Base-by-base conservation (phyloP, 2,888 invertebrate genomes). In the Patella pellucida region DNA sequence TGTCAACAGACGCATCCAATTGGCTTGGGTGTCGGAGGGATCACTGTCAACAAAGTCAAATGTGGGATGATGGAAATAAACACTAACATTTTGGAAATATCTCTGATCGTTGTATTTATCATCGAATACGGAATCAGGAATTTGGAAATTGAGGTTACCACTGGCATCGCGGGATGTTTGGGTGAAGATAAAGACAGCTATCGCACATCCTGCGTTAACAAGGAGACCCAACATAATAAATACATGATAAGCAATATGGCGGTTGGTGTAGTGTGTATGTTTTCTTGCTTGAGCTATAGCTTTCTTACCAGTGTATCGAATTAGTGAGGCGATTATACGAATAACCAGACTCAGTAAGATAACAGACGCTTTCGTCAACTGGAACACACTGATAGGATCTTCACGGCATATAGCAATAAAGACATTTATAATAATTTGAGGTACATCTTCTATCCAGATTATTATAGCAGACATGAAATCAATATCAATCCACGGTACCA, bases 11-110 rank as follows among this genome's bases (percentile, higher is more conserved):
- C 83, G 77, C 16, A 86, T 69, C 80, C 85, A 85, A 76, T 86
- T 83, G 15, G 76, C 73, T 23, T 76, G 54, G 11, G 51, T 31
- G 41, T 52, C 69, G 19, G 73, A 75, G 1, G 52, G 41, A 9
- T 77, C 52, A 11, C 74, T 68, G 0, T 27, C 68, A 19, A 76
- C 72, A 56, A 80, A 69, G 68, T 84, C 83, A 69, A 86, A 80
- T 5, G 80, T 14, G 3, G 83, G 82, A 72, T 85, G 85, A 74
- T 85, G 83, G 72, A 87, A 83, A 76, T 82, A 86, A 19, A 86
- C 79, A 69, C 86, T 86, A 31, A 84, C 83, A 74, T 85, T 84
- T 19, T 83, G 74, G 75, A 88, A 87, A 76, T 89, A 89, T 14
- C 85, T 81, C 54, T 82, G 78, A 69, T 86, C 85, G 71, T 87